Conservation (phyloP, 2,888 invertebrate species). For the Rhopalosiphum nymphaeae region DNA sequence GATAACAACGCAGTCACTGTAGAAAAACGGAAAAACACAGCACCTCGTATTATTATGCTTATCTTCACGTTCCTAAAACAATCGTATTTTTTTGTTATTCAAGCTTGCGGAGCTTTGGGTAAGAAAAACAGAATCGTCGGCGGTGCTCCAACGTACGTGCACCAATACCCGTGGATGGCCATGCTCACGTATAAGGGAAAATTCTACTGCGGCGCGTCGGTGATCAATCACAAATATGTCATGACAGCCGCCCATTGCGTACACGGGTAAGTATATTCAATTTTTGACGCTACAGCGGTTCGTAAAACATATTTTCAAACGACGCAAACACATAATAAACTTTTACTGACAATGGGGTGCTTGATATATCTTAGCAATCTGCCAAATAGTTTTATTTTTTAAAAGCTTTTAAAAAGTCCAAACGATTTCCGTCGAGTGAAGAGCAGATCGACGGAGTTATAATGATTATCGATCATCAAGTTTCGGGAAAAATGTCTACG, state of each 20-base stretch:
- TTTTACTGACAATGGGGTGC: background rate
- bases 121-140: conserved; percentile 87
- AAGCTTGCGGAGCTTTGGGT: conserved; percentile 87
- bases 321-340: background rate
- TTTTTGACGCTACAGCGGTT: background rate
- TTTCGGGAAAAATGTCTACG: background rate
- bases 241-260: conserved; percentile 91
- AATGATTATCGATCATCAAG: background rate
- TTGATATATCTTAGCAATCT: no score
- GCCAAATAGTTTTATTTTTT: background rate
- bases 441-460: background rate
- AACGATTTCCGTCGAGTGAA: background rate
- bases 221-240: conserved; percentile 89
- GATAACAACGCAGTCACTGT: background rate
- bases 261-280: conserved; percentile 77
- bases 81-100: conserved; percentile 56
- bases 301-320: background rate
- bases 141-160: conserved; percentile 78
- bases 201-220: conserved; percentile 90
- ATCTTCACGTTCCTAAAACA: background rate
- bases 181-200: conserved; percentile 87
- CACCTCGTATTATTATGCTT: background rate
- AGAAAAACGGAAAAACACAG: background rate
- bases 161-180: conserved; percentile 94
- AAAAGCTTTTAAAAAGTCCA: background rate